phyloP scores from a whole-genome alignment of 2,797 vertebrate species.

The Cyprinodon diabolis region DNA sequence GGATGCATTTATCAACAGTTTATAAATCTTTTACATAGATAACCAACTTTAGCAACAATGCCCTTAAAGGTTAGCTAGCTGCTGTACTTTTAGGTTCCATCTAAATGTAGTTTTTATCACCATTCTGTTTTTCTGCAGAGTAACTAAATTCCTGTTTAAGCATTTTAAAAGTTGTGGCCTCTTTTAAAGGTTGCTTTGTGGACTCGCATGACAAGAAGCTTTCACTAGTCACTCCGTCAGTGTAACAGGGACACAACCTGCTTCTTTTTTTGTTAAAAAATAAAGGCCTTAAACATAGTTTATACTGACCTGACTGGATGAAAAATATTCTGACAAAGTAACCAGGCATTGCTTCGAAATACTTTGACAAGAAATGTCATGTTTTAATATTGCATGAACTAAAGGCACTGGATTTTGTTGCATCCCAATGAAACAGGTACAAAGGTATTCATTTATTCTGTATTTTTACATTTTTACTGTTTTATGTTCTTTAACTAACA shows the following conservation, averaged over 20 bases:
- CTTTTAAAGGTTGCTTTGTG: neutral
- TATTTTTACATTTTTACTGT: constrained; percentile 7
- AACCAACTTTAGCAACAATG: neutral
- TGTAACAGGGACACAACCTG: neutral
- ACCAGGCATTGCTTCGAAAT: neutral
- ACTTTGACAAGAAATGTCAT: neutral
- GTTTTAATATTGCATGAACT: neutral
- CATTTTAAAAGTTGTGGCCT: neutral
- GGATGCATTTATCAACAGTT: neutral
- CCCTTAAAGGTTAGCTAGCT: neutral
- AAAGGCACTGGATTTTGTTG: neutral
- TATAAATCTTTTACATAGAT: neutral
- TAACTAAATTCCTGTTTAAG: neutral
- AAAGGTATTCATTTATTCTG: constrained; percentile 11
- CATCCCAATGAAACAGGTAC: constrained; percentile 12
- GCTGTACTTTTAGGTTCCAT: neutral
- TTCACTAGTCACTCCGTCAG: neutral
- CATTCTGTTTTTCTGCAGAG: neutral
- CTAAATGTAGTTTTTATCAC: neutral
- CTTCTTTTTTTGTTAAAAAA: neutral
- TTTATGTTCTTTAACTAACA: constrained; percentile 11
- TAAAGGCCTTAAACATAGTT: neutral
- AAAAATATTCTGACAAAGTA: neutral
- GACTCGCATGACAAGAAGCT: neutral
- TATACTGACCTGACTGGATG: neutral